phyloP scores from a whole-genome alignment of 2,888 invertebrate genomes.

The Hemithea aestivaria region DNA sequence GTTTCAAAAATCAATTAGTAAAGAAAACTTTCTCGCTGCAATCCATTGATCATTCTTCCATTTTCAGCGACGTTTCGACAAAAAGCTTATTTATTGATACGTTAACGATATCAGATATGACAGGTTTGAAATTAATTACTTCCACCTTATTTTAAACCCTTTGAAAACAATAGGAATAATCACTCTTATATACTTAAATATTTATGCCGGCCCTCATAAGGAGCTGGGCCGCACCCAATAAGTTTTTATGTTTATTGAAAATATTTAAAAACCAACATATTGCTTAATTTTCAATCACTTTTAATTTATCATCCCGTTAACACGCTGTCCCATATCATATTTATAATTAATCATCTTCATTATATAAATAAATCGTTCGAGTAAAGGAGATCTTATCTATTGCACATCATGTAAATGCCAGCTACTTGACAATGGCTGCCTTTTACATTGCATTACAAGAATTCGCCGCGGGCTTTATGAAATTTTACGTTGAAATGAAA shows the following conservation, averaged over 20 bases:
- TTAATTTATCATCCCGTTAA: slow-evolving; percentile 20
- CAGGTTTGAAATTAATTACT: slow-evolving; percentile 36
- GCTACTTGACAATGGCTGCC: no score
- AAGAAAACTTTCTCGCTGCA: slow-evolving; percentile 33
- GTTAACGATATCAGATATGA: slow-evolving; percentile 36
- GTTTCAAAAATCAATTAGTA: slow-evolving; percentile 39
- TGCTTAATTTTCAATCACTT: background rate
- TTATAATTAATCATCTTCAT: slow-evolving; percentile 2
- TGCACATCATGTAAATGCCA: slow-evolving; percentile 6
- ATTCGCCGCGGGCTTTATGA: no score
- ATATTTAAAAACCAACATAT: background rate
- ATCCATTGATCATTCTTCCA: slow-evolving; percentile 38
- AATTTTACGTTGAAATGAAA: no score
- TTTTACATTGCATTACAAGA: no score
- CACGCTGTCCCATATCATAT: slow-evolving; percentile 3
- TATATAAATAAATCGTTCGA: no score
- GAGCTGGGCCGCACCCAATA: no score
- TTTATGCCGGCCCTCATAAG: no score
- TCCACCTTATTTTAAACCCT: slow-evolving; percentile 6
- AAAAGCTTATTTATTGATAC: slow-evolving; percentile 35
- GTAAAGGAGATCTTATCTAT: slow-evolving; percentile 1
- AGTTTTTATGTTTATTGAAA: no score
- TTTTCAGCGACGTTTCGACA: slow-evolving; percentile 29
- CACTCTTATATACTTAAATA: no score
- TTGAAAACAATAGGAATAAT: no score